Evolutionary conservation across 2,888 invertebrate species (phyloP).

Genomic region (Caenorhabditis sulstoni): DNA sequence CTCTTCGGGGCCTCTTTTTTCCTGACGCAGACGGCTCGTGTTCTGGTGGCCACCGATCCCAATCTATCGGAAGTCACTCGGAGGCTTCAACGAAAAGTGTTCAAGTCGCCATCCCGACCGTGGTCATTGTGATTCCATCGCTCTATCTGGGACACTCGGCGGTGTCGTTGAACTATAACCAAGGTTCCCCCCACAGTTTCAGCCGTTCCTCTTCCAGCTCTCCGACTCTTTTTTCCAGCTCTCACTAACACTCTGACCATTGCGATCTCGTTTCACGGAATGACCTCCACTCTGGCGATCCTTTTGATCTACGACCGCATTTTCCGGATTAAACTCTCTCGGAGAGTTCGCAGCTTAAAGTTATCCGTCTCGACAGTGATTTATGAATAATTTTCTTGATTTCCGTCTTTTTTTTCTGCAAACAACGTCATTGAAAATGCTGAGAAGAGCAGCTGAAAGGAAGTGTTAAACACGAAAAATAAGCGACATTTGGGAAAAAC

Average conservation of each 20-base stretch:
- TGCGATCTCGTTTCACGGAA: conserved; percentile 32
- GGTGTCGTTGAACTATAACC: not conserved
- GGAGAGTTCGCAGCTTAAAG: too few relatives aligned
- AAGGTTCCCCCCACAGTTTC: not conserved
- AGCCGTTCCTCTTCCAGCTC: too few relatives aligned
- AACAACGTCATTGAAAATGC: too few relatives aligned
- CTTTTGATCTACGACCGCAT: too few relatives aligned
- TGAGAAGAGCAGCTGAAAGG: too few relatives aligned
- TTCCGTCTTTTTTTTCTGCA: too few relatives aligned
- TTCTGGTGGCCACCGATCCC: not conserved
- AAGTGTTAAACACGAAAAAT: too few relatives aligned
- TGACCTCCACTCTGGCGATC: conserved; percentile 31
- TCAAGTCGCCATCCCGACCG: not conserved
- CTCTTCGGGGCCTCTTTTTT: not conserved
- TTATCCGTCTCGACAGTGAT: too few relatives aligned
- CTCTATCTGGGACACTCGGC: not conserved
- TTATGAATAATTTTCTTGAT: too few relatives aligned
- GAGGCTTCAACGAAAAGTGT: conserved; percentile 3
- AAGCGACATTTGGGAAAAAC: too few relatives aligned
- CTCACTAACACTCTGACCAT: conserved; percentile 30
- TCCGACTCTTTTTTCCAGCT: too few relatives aligned
- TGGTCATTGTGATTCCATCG: not conserved
- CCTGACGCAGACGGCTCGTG: not conserved
- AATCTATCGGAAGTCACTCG: not conserved
- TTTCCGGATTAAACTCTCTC: too few relatives aligned